Base-by-base conservation (phyloP, 2,113 vertebrate species). In the Notarius lentiginosus region DNA sequence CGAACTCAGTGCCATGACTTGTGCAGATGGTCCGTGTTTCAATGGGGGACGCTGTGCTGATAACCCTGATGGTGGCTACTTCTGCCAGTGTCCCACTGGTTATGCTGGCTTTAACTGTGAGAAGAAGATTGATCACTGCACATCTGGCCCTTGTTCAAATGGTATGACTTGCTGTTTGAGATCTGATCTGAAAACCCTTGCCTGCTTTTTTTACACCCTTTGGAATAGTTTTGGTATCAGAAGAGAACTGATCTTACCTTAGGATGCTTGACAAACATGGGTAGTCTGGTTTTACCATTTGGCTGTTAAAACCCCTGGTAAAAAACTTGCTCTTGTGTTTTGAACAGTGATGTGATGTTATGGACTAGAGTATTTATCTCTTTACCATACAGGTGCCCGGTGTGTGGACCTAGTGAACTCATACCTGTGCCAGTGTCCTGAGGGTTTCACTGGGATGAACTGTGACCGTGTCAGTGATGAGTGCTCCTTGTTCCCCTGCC, bases 101-200 rank as follows among this genome's bases (percentile, higher is more conserved):
- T 99, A 98, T 88, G 97, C 98, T 1, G 98, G 98, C 82, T 97
- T 98, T 90, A 99, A 99, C 95, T 99, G 98, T 84, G 98, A 99
- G 92, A 99, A 96, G 96, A 99, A 98, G 92, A 95, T 97, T 0
- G 97, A 98, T 85, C 94, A 96, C 92, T 99, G 98, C 93, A 96
- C 96, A 60, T 97, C 97, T 49, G 95, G 95, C 68, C 97, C 97
- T 66, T 99, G 98, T 88, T 92, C 96, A 83, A 99, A 99, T 22
- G 98, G 98, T 99, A 96, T 95, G 86, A 27, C 51, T 18, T 27
- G 73, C 17, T 27, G 8, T 17, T 55, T 55, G 49, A 41, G 20
- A 34, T 77, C 61, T 9, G 20, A 77, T 77, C 61, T 9, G 20
- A 77, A 51, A 77, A n/a, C 2, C 20, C 4, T 61, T 22, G 58